These are phyloP conservation scores for Chaetodon auriga DNA, from an alignment of 2,113 vertebrate genomes.

Conservation along the genomic window DNA sequence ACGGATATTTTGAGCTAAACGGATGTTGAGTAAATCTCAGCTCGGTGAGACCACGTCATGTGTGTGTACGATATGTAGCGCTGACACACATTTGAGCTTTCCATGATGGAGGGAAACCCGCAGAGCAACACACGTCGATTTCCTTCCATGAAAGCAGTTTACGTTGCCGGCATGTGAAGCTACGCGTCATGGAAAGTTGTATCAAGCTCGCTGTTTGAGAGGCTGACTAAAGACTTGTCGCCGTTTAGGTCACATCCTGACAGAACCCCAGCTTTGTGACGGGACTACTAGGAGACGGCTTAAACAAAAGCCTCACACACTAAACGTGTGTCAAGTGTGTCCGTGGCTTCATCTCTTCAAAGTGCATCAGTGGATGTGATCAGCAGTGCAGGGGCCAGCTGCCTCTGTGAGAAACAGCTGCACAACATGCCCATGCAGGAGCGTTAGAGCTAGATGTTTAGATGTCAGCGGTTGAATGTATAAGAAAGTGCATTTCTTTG, in stretches of 20 bases:
- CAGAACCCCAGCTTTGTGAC: background rate
- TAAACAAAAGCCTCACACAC: background rate
- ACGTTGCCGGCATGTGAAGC: background rate
- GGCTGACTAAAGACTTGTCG: background rate
- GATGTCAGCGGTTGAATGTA: too few relatives aligned
- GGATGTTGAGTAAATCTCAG: slow-evolving; percentile 78
- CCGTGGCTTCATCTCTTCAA: background rate
- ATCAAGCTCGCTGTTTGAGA: background rate
- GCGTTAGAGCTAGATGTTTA: too few relatives aligned
- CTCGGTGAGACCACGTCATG: background rate
- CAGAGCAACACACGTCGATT: background rate
- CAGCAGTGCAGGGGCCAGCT: background rate
- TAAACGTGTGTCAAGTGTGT: background rate
- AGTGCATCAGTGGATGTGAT: background rate
- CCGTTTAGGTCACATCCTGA: background rate
- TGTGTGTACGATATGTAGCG: slow-evolving; percentile 28
- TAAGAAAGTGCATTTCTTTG: too few relatives aligned
- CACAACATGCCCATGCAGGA: background rate
- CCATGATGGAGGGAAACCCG: slow-evolving; percentile 54
- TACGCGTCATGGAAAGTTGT: slow-evolving; percentile 22
- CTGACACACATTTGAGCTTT: slow-evolving; percentile 51
- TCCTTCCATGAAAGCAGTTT: slow-evolving; percentile 13
- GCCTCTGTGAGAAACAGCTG: background rate
- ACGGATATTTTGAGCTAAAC: slow-evolving; percentile 53
- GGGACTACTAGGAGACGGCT: slow-evolving; percentile 2